Conservation (phyloP, 1,140 invertebrate genomes). For the Pogonognathellus flavescens region DNA sequence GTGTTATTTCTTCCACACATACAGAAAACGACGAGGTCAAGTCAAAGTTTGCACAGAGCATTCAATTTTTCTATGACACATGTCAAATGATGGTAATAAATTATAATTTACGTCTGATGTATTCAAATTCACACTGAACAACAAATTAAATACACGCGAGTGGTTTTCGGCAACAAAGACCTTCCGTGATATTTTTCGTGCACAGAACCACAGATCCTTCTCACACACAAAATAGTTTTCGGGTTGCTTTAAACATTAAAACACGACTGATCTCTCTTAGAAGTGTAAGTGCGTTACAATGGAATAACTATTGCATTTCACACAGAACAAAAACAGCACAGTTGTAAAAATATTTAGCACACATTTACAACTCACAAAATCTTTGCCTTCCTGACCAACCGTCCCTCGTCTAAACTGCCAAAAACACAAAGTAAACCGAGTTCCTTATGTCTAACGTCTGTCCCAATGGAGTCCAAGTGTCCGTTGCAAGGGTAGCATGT, state of each 20-base stretch:
- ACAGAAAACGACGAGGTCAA: neutral
- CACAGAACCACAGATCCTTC: neutral
- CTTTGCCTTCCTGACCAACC: slow-evolving; percentile 12
- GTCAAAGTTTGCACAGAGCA: neutral
- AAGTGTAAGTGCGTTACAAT: neutral
- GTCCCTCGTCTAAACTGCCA: neutral
- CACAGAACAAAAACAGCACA: neutral
- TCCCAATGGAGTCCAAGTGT: slow-evolving; percentile 23
- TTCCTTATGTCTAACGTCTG: neutral
- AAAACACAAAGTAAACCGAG: slow-evolving; percentile 2
- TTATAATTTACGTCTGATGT: neutral
- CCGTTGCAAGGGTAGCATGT: slow-evolving; percentile 39
- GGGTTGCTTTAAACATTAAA: neutral
- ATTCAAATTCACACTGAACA: neutral
- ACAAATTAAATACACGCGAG: neutral
- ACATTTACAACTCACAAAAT: slow-evolving; percentile 7
- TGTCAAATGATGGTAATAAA: neutral
- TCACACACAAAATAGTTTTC: neutral
- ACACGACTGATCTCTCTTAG: neutral
- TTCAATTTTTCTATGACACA: neutral
- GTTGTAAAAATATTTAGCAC: slow-evolving; percentile 17
- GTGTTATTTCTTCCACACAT: neutral
- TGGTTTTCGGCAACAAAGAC: no score
- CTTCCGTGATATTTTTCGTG: no score
- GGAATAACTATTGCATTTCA: neutral